Base-by-base conservation (phyloP, 2,113 vertebrate genomes). In the Phoxinus phoxinus region DNA sequence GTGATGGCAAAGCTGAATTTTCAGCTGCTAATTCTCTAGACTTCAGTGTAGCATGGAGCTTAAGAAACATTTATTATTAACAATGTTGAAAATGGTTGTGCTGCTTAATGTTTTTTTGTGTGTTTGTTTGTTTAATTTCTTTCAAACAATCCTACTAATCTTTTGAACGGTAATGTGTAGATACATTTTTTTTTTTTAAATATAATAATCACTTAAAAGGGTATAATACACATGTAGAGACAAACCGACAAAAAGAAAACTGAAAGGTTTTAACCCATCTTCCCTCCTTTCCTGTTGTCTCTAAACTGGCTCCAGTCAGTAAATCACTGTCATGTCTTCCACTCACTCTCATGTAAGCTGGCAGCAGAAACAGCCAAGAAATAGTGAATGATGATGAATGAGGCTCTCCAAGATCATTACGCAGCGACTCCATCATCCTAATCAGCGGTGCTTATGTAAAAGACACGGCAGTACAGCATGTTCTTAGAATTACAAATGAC, bases 331-430 rank as follows among this genome's bases (percentile, higher is more conserved):
- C 56, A 41, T 71, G 61, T 79, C 46, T 71, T 37, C 63, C 35
- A 81, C 53, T 69, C 53, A 12, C n/a, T 46, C 56, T 59, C 63
- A 61, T 71, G 77, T 71, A 32, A 78, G 59, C 35, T 79, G 63
- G 59, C 37, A 48, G 27, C 53, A 72, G 53, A 67, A 78, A 79
- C 56, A 61, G 32, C 23, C 77, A 61, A 74, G 77, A 79, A 48
- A 73, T 72, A 23, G 51, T 84, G 63, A 85, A 51, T 80, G 59
- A 80, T 84, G 81, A 87, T 84, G 23, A 87, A 84, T 63, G 75
- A 79, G 74, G 51, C 73, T 73, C 58, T 84, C 86, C 15, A 63
- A 27, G 65, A 23, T 41, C 37, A 51, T 59, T 78, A 83, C n/a
- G 27, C 46, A 58, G 61, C 51, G 46, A 35, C 73, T 86, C 85